phyloP scores from a whole-genome alignment of 2,797 vertebrate genomes.

The Siniperca obscura region DNA sequence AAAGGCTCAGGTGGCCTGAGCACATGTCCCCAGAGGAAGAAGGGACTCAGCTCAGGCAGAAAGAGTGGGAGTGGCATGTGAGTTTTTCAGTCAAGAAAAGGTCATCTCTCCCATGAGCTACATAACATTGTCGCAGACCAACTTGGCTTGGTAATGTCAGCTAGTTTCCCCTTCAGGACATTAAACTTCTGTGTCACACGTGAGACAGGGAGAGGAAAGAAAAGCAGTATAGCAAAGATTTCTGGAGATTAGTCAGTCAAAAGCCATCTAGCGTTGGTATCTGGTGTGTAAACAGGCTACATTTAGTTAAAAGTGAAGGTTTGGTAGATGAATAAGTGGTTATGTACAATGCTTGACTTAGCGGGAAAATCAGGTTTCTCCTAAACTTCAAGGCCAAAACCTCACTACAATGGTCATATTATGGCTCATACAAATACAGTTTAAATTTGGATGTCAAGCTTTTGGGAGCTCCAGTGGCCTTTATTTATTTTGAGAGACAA shows the following conservation, averaged over 20 bases:
- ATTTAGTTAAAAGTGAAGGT: neutral
- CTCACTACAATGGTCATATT: neutral
- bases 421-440: neutral
- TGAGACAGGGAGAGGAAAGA: slow-evolving; percentile 25
- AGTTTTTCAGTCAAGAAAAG: slow-evolving; percentile 76
- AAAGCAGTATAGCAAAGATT: neutral
- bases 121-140: slow-evolving; percentile 59
- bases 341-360: neutral
- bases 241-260: neutral
- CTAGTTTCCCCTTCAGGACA: slow-evolving; percentile 60
- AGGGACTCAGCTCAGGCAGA: slow-evolving; percentile 72
- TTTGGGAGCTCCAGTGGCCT: neutral
- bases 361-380: neutral
- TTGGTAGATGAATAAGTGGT: neutral
- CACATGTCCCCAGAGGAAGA: slow-evolving; percentile 71
- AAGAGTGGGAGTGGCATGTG: slow-evolving; percentile 74
- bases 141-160: slow-evolving; percentile 68
- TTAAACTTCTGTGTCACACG: slow-evolving; percentile 43
- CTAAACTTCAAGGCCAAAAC: neutral
- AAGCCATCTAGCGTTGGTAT: neutral
- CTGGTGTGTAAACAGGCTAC: neutral
- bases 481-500: slow-evolving; percentile 3
- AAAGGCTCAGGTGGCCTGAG: slow-evolving; percentile 78
- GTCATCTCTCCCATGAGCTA: slow-evolving; percentile 72
- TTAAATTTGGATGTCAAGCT: neutral